These are phyloP conservation scores for Hapalemur alaotrensis DNA, from an alignment of 2,797 vertebrate genomes.

Conservation along the genomic window DNA sequence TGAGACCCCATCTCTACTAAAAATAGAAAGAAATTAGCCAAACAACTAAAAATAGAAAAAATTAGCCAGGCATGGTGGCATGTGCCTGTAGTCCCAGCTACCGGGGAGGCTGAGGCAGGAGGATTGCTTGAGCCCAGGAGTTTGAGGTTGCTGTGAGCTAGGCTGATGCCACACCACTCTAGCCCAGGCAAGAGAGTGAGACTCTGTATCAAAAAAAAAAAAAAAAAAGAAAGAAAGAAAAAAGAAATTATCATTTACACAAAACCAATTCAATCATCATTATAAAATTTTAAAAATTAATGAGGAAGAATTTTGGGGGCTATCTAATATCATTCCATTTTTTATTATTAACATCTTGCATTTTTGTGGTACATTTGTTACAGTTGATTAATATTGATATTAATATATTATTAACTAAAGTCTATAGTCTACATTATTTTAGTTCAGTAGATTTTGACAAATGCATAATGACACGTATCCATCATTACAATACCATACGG, in stretches of 20 bases:
- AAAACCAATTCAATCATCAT: background rate
- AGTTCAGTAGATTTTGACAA: background rate
- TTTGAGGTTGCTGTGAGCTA: no score
- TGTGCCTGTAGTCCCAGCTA: no score
- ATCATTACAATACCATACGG: background rate
- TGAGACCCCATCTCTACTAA: no score
- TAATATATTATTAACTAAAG: background rate
- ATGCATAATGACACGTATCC: background rate
- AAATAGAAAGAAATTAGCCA: no score
- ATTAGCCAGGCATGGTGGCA: no score
- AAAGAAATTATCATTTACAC: background rate
- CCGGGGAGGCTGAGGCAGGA: no score
- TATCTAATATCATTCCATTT: conserved; percentile 34
- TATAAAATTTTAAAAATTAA: background rate
- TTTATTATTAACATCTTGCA: background rate
- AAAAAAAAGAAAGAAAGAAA: no score
- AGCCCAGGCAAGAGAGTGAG: no score
- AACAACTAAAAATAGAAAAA: no score
- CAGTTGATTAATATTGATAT: background rate
- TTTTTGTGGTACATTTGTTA: background rate
- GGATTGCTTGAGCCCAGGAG: no score
- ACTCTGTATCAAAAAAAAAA: no score
- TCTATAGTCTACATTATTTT: background rate
- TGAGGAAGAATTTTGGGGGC: background rate
- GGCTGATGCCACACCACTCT: no score